Base-by-base conservation (phyloP, 2,797 vertebrate species). In the Apogon hyalosoma region DNA sequence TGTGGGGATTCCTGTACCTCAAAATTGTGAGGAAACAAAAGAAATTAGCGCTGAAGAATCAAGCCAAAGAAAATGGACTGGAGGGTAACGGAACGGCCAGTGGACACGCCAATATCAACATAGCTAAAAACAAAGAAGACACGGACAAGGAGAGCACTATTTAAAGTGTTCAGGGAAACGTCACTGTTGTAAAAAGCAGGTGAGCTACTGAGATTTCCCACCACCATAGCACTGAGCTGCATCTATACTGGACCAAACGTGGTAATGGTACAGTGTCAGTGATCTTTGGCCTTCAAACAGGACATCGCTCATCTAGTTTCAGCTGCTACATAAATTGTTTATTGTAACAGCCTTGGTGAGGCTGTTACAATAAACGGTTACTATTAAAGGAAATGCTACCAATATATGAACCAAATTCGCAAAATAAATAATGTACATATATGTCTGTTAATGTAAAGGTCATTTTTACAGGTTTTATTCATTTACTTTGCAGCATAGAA, bases 61-160 rank as follows among this genome's bases (percentile, higher is more conserved):
- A 90, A 36, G 82, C 79, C 60, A 90, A 90, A 47, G 82, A 85
- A 11, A 82, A 78, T 1, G 87, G 45, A 36, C 52, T 59, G 39
- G 92, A 88, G 15, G 68, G 6, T 3, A 83, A 72, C 6, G 15
- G 38, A 2, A 40, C 36, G 0, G 14, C 38, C 13, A 92, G 87
- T 0, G 80, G 75, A 70, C 87, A 86, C 0, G 81, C 80, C 14
- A 60, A 46, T 2, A 76, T 86, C 31, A 85, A 63, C 63, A 77
- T 92, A 6, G 38, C 61, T 31, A 86, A 69, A 47, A 85, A 69
- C 70, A 86, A 63, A 41, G 83, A 91, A 0, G 85, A 92, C 11
- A 60, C 43, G 3, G 90, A 91, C 49, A 88, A 57, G 16, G 92
- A 94, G 71, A 93, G 91, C 48, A 92, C 90, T 4, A 91, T 94